Conservation (phyloP, 2,888 invertebrate genomes). For the Lepidocyrtoides sp. region DNA sequence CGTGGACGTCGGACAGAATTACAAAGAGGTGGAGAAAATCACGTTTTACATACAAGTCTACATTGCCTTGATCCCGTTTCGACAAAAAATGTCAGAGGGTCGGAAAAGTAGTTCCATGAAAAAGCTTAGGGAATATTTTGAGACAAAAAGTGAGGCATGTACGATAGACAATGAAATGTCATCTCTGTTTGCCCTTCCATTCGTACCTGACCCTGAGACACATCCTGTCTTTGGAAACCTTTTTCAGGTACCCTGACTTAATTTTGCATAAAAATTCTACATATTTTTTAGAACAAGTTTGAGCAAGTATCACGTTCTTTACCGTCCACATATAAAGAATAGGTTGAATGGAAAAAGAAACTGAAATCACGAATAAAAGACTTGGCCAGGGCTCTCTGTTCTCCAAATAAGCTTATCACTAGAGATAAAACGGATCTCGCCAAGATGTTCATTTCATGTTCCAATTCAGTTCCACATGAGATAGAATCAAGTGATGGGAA, state of each 20-base stretch:
- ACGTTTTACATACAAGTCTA: constrained; percentile 83
- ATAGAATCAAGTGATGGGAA: constrained; percentile 67
- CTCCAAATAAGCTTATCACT: constrained; percentile 73
- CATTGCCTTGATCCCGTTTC: constrained; percentile 82
- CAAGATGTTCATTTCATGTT: constrained; percentile 69
- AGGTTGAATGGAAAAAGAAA: constrained; percentile 70
- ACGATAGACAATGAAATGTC: constrained; percentile 83
- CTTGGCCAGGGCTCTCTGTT: constrained; percentile 68
- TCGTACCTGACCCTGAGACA: constrained; percentile 81
- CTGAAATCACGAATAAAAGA: constrained; percentile 72
- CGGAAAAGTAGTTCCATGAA: constrained; percentile 75
- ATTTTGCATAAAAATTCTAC: no score
- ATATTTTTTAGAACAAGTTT: no score
- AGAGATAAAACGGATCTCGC: constrained; percentile 69
- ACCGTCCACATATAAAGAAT: constrained; percentile 61
- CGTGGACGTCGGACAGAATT: constrained; percentile 55
- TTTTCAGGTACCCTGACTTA: constrained; percentile 66
- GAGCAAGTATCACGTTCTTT: neutral
- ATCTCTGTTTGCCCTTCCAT: constrained; percentile 84
- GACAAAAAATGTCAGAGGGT: constrained; percentile 74
- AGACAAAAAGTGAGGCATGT: constrained; percentile 82
- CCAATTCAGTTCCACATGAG: constrained; percentile 66
- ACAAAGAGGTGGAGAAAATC: constrained; percentile 73
- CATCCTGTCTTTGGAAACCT: constrained; percentile 83
- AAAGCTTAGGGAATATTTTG: constrained; percentile 80